These are phyloP conservation scores for Cheilosia impressa DNA, from an alignment of 2,888 invertebrate species.

Conservation along the genomic window DNA sequence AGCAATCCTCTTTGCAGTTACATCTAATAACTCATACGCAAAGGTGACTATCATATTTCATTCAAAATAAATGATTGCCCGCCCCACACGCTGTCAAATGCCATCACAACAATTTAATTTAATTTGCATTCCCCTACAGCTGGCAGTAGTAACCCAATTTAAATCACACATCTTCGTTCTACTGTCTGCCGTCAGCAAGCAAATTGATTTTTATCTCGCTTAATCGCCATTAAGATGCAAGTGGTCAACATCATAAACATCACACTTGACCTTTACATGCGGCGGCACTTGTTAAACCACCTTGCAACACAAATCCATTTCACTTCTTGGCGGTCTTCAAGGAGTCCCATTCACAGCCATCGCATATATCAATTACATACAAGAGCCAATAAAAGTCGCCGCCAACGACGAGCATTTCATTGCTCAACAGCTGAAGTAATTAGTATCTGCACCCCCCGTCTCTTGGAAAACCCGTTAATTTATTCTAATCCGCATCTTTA, in stretches of 20 bases:
- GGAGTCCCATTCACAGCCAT: conserved; percentile 18
- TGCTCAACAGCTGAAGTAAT: conserved; percentile 66
- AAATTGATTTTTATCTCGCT: conserved; percentile 41
- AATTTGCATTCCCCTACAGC: conserved; percentile 12
- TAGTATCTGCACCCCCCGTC: conserved; percentile 37
- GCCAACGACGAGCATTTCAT: conserved; percentile 47
- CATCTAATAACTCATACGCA: no score
- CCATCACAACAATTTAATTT: conserved; percentile 12
- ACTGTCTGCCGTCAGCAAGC: conserved; percentile 20
- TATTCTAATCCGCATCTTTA: conserved; percentile 47
- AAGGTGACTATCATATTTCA: not conserved
- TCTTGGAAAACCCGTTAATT: conserved; percentile 22
- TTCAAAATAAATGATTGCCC: not conserved
- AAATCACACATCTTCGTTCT: conserved; percentile 19
- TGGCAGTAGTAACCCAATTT: conserved; percentile 26
- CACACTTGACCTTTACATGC: conserved; percentile 68
- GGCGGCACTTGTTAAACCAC: conserved; percentile 29
- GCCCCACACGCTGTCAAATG: conserved; percentile 5
- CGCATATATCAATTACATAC: conserved; percentile 25
- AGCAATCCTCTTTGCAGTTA: no score
- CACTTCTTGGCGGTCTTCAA: conserved; percentile 28
- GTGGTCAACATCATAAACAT: conserved; percentile 37
- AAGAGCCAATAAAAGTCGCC: conserved; percentile 45
- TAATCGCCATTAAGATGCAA: conserved; percentile 26
- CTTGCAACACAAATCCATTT: conserved; percentile 56